Evolutionary conservation across 2,888 invertebrate species (phyloP).

Genomic region (Matsumyia berberina): DNA sequence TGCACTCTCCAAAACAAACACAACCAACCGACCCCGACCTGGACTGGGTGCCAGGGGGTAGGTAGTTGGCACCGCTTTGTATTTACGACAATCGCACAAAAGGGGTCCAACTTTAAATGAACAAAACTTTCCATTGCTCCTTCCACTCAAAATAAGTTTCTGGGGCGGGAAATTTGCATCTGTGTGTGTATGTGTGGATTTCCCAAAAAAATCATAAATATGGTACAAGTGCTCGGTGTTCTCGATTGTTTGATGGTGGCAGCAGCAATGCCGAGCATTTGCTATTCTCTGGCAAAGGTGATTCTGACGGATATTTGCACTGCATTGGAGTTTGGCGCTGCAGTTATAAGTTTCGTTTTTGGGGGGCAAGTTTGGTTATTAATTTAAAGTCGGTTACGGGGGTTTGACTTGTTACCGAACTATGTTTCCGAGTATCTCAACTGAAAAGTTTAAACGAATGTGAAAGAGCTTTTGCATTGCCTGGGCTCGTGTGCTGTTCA

Average conservation of each 20-base stretch:
- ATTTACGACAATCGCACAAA: constrained; percentile 74
- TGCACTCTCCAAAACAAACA: constrained; percentile 11
- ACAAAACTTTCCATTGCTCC: constrained; percentile 71
- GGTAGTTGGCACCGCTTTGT: constrained; percentile 68
- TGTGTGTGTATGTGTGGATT: constrained; percentile 26
- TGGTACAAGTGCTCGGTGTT: constrained; percentile 41
- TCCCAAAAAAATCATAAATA: constrained; percentile 70
- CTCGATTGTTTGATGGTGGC: constrained; percentile 63
- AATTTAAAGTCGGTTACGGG: constrained; percentile 67
- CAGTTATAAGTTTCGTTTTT: constrained; percentile 25
- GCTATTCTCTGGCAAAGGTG: constrained; percentile 50
- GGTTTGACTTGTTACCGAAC: constrained; percentile 62
- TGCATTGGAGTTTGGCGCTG: constrained; percentile 45
- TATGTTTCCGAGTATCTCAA: constrained; percentile 37
- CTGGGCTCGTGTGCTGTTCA: background rate
- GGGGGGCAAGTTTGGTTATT: constrained; percentile 65
- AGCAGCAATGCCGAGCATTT: constrained; percentile 54
- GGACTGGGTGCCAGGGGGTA: background rate
- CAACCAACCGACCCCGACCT: background rate
- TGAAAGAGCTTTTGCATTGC: background rate
- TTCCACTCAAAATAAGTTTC: constrained; percentile 65
- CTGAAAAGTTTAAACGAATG: constrained; percentile 61
- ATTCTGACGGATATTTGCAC: constrained; percentile 71
- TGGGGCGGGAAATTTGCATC: constrained; percentile 21
- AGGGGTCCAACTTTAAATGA: constrained; percentile 75